Conservation (phyloP, 2,113 vertebrate genomes). For the Oxyura jamaicensis region DNA sequence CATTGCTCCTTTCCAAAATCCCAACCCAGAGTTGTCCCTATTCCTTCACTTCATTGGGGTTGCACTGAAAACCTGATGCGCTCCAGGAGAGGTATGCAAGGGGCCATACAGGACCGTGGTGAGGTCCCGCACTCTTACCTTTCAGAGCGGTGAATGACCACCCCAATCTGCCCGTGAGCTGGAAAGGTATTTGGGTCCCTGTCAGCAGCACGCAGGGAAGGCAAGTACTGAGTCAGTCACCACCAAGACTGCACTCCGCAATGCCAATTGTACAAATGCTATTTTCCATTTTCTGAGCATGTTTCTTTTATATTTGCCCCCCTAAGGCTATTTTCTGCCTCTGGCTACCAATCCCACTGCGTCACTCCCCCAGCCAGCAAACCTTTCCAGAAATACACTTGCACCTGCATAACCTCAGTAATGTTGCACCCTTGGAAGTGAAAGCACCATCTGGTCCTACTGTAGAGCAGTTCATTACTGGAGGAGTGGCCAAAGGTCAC, state of each 20-base stretch:
- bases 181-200: not conserved
- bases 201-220: not conserved
- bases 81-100: conserved; percentile 3
- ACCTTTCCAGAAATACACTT: conserved; percentile 42
- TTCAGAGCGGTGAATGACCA: not conserved
- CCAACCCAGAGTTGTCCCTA: not conserved
- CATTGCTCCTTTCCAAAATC: conserved; percentile 21
- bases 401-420: conserved; percentile 36
- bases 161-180: not conserved
- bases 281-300: not conserved
- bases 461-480: conserved; percentile 13
- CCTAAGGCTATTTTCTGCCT: conserved; percentile 26
- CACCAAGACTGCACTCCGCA: not conserved
- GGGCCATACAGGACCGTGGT: not conserved
- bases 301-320: not conserved
- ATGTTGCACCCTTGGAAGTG: conserved; percentile 41
- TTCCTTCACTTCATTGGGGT: not conserved
- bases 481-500: conserved; percentile 34
- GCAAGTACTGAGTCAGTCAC: not conserved
- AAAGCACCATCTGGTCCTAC: conserved; percentile 48
- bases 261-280: not conserved
- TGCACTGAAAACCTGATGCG: not conserved
- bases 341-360: not conserved
- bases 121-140: not conserved
- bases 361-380: not conserved